A percentile compares a stretch with the other conserved stretches of the same genome.
Conservation (phyloP, 1,140 invertebrate species). For the Nymphalis io region DNA sequence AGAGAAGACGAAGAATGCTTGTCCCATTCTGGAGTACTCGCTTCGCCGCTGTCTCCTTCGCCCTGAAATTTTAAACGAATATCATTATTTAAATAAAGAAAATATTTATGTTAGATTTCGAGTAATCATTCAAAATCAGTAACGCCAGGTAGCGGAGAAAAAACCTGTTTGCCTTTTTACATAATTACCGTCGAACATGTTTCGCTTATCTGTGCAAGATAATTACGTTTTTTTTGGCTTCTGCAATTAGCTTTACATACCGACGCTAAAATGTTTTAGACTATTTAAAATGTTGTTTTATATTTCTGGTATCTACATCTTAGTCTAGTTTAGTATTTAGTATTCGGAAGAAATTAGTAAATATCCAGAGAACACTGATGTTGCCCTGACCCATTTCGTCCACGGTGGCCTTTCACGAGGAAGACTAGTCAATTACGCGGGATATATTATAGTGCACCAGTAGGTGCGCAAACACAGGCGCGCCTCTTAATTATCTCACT, state of each 20-base stretch:
- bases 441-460: no score
- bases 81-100: neutral
- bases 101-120: neutral
- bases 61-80: constrained; percentile 44
- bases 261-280: no score
- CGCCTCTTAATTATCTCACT: no score
- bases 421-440: no score
- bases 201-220: constrained; percentile 5
- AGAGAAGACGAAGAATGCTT: constrained; percentile 91
- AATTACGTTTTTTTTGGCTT: neutral
- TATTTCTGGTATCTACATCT: no score
- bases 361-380: no score
- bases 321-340: no score
- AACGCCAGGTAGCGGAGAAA: neutral
- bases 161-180: neutral
- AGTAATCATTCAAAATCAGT: neutral
- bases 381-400: no score
- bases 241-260: neutral
- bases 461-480: no score
- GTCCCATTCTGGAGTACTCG: constrained; percentile 91
- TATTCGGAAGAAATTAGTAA: no score
- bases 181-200: neutral
- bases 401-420: no score
- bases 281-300: no score
- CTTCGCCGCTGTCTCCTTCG: constrained; percentile 82